These are phyloP conservation scores for Hiodon alosoides DNA, from an alignment of 2,113 vertebrate species.

Conservation along the genomic window DNA sequence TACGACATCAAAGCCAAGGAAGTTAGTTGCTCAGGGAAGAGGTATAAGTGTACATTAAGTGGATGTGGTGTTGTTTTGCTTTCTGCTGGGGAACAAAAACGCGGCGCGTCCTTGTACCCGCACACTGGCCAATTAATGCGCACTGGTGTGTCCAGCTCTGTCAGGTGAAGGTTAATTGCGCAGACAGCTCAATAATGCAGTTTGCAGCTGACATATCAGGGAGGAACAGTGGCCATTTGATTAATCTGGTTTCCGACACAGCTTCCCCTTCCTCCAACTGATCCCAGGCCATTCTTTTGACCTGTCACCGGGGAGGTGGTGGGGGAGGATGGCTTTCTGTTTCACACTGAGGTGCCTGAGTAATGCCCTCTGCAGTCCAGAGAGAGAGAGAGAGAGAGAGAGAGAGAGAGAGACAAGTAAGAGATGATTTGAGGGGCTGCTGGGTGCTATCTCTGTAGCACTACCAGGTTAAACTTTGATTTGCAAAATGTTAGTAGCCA, in stretches of 20 bases:
- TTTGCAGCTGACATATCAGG: slow-evolving; percentile 82
- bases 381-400: slow-evolving; percentile 12
- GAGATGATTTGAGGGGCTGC: background rate
- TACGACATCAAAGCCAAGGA: slow-evolving; percentile 31
- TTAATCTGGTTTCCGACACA: slow-evolving; percentile 84
- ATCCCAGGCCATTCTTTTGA: slow-evolving; percentile 71
- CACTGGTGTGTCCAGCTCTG: slow-evolving; percentile 65
- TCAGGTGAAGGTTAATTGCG: slow-evolving; percentile 79
- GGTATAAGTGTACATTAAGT: background rate
- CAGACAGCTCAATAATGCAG: slow-evolving; percentile 67
- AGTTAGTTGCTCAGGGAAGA: slow-evolving; percentile 12
- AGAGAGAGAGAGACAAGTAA: background rate
- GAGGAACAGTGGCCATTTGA: slow-evolving; percentile 76
- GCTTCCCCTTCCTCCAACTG: slow-evolving; percentile 83
- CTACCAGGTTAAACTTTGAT: slow-evolving; percentile 43
- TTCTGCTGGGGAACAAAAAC: slow-evolving; percentile 35
- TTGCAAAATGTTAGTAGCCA: background rate
- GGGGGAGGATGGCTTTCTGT: slow-evolving; percentile 59
- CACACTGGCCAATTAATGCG: slow-evolving; percentile 70
- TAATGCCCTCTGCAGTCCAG: slow-evolving; percentile 52
- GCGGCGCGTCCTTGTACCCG: slow-evolving; percentile 57
- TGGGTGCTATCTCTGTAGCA: slow-evolving; percentile 55
- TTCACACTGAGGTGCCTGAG: slow-evolving; percentile 53
- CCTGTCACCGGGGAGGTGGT: slow-evolving; percentile 68
- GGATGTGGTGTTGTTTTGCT: slow-evolving; percentile 59